Base-by-base conservation (phyloP, 2,113 vertebrate genomes). In the Baryphthengus martii region DNA sequence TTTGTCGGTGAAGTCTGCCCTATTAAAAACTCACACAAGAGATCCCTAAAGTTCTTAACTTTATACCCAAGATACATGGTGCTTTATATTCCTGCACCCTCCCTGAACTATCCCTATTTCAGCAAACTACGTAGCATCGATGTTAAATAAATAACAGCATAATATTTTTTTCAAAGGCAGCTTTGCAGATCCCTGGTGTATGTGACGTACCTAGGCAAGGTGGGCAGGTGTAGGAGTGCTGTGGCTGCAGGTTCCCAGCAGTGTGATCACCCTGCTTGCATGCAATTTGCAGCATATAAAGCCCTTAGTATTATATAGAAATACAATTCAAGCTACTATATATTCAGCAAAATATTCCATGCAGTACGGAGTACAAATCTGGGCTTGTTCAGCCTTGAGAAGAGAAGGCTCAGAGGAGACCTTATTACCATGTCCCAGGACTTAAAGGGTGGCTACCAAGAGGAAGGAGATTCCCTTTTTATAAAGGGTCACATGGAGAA, bases 181-280 rank as follows among this genome's bases (percentile, higher is more conserved):
- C 35, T 78, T 72, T 62, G 53, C 21, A 49, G 53, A 31, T 26
- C 3, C 1, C 50, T 19, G 56, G n/a, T 1, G 0, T 10, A 2
- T 9, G 31, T 28, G 65, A 3, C 26, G 13, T 15, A 45, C 52
- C 9, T 13, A 28, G 52, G 13, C 6, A 26, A 50, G 71, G 19
- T 0, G 20, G 28, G 21, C 2, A 10, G 29, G 29, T 26, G n/a
- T 17, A 17, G 21, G 53, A 61, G 61, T 29, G 42, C 47, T n/a
- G 70, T 7, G 35, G 35, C 35, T 74, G 40, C 15, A 28, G 25
- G 53, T 62, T 62, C 39, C 61, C 61, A 40, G 8, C 26, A 31
- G 35, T 47, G 28, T 26, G 4, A 4, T 16, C 45, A 7, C n/a
- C 21, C n/a, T 68, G 35, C 31, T 49, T 28, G 40, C 8, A 0